Percentiles rank a stretch among this genome's conserved stretches.
phyloP scores from a whole-genome alignment of 2,888 invertebrate genomes.

The Eulithis testata region DNA sequence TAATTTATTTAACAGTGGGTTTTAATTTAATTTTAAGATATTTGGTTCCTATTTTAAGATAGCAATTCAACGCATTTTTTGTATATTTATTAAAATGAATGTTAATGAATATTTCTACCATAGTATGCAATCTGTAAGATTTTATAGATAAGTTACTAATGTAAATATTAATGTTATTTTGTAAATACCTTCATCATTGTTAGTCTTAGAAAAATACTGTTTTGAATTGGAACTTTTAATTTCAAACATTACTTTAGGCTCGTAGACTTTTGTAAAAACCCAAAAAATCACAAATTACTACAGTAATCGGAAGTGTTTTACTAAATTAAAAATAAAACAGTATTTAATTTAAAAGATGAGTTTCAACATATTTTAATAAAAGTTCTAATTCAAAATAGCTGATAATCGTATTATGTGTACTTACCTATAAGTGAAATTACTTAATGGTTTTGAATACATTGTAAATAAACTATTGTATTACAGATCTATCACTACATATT shows the following conservation, averaged over 20 bases:
- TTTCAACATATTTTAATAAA: conserved; percentile 11
- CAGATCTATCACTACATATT: conserved; percentile 20
- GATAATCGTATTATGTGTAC: conserved; percentile 34
- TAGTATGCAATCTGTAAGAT: conserved; percentile 50
- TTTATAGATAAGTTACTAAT: conserved; percentile 37
- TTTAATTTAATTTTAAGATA: conserved; percentile 56
- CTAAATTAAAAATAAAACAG: not conserved
- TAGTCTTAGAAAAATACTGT: conserved; percentile 31
- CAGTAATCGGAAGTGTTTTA: not conserved
- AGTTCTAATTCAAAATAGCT: conserved; percentile 37
- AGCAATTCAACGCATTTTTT: conserved; percentile 64
- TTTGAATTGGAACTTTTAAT: conserved; percentile 43
- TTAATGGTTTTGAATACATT: conserved; percentile 9
- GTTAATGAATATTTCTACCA: conserved; percentile 48
- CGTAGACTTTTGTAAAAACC: conserved; percentile 20
- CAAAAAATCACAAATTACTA: not conserved
- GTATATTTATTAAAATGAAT: conserved; percentile 70
- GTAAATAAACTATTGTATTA: conserved; percentile 21
- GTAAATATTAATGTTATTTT: conserved; percentile 34
- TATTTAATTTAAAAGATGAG: too few species aligned
- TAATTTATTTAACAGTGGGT: conserved; percentile 75
- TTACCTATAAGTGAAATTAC: conserved; percentile 49
- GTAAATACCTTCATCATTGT: conserved; percentile 32
- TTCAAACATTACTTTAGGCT: conserved; percentile 27
- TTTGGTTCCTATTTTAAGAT: conserved; percentile 84